Base-by-base conservation (phyloP, 2,888 invertebrate species). In the Papilio demoleus region DNA sequence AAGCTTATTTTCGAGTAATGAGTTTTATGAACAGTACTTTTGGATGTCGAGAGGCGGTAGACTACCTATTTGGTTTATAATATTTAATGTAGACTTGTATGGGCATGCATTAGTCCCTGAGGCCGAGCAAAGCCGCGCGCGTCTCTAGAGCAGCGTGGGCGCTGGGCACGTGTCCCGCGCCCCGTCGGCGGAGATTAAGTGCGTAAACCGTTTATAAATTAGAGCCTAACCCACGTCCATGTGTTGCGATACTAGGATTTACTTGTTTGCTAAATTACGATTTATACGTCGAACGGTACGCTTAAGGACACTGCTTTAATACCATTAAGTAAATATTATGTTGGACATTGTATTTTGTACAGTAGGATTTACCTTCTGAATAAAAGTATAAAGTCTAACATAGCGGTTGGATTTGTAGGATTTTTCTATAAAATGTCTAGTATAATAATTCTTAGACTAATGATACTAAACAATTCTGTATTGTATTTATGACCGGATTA, bases 181-280 rank as follows among this genome's bases (percentile, higher is more conserved):
- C 76, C 65, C 74, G 70, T 71, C 72, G 72, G 47, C 53, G 77
- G 83, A 82, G 87, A 85, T 88, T 88, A 86, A 65, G 70, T 72
- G 56, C 72, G 65, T 74, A 78, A 80, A 71, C 79, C 81, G 77
- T 82, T 80, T 79, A 81, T 81, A 81, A 84, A 81, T 84, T 81
- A 82, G 75, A 75, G 76, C 71, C 63, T 71, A 72, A 67, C 74
- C 76, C 77, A 74, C 77, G 74, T 74, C 68, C 78, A 80, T 82
- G 81, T 82, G 81, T 81, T 72, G 73, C 70, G 58, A 67, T 63
- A 61, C 70, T 64, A 45, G 79, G 81, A 75, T 80, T 81, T 79
- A 70, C 70, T 74, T 76, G 73, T 80, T 78, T 81, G 79, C 76
- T 72, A 70, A 73, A 74, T 74, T 75, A 75, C 72, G 72, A 74